Base-by-base conservation (phyloP, 2,888 invertebrate species). In the Drosophila falleni region DNA sequence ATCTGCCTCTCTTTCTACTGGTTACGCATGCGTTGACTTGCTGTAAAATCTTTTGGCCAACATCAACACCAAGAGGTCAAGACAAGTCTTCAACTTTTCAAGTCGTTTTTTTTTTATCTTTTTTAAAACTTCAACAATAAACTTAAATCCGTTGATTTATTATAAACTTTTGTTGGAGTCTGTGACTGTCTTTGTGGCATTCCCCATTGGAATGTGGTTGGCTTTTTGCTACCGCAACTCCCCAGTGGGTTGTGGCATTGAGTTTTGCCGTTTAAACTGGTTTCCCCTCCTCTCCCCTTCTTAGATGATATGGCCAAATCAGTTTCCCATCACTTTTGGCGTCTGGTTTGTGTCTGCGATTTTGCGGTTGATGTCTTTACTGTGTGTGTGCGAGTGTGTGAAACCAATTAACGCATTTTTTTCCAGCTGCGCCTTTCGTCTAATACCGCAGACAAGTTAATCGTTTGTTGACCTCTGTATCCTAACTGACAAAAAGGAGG, bases 401-500 rank as follows among this genome's bases (percentile, higher is more conserved):
- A 74, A 79, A 83, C 84, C 87, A 84, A 84, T 86, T 86, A 86
- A 83, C 77, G 81, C 77, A 86, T 81, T 74, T 84, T 80, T 79
- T 58, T 58, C 23, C 50, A 64, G 58, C 59, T 13, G 50, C 54
- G 50, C 44, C 47, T n/a, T 39, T 37, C 29, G 50, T 59, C 66
- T 83, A 83, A 83, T 83, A 83, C 83, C 83, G 61, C 81, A 84
- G 84, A 83, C 83, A 86, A 84, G 83, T 84, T 86, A 86, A 84
- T 84, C 83, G 83, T 84, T 79, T 83, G 84, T 86, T 84, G 83
- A 84, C 87, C 83, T 70, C 71, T 51, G 73, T 46, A 69, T 53
- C 49, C 63, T 31, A 16, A 29, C 37, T 42, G 37, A 46, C 47
- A 41, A 47, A 37, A 15, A 11, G 23, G 31, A 4, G 11, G 11